Conservation (phyloP, 2,888 invertebrate species). For the Melanargia galathea region DNA sequence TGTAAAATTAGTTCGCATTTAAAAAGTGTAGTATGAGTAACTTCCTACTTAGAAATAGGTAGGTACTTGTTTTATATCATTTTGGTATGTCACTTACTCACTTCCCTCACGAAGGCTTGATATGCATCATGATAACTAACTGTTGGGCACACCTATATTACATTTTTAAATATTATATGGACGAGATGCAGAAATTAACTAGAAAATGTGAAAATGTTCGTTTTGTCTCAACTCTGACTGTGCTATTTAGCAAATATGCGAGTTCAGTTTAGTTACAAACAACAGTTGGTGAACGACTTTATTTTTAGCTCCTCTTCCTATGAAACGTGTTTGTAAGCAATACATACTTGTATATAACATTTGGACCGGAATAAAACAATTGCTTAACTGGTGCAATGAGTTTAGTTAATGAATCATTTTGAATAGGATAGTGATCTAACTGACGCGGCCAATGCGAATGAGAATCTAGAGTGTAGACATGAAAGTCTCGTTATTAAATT, state of each 20-base stretch:
- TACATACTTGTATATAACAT: conserved; percentile 17
- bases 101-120: no score
- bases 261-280: conserved; percentile 6
- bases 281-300: conserved; percentile 1
- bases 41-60: no score
- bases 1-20: no score
- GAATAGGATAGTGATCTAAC: conserved; percentile 21
- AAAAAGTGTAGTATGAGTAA: no score
- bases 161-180: no score
- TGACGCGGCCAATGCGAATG: conserved; percentile 6
- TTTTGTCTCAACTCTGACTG: not conserved
- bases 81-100: no score
- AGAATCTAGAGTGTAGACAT: conserved; percentile 1
- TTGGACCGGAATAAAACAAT: conserved; percentile 29
- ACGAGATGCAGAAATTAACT: no score
- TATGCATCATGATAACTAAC: no score
- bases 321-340: conserved; percentile 20
- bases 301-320: conserved; percentile 22
- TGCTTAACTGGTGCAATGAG: conserved; percentile 24
- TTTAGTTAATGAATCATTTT: conserved; percentile 21
- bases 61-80: no score
- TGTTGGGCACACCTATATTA: no score
- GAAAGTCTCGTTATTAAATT: conserved; percentile 7
- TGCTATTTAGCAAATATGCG: conserved; percentile 1
- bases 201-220: no score